A percentile compares a stretch with the other conserved stretches of the same genome.
phyloP scores from a whole-genome alignment of 2,113 vertebrate genomes.

The Dipodomys spectabilis region DNA sequence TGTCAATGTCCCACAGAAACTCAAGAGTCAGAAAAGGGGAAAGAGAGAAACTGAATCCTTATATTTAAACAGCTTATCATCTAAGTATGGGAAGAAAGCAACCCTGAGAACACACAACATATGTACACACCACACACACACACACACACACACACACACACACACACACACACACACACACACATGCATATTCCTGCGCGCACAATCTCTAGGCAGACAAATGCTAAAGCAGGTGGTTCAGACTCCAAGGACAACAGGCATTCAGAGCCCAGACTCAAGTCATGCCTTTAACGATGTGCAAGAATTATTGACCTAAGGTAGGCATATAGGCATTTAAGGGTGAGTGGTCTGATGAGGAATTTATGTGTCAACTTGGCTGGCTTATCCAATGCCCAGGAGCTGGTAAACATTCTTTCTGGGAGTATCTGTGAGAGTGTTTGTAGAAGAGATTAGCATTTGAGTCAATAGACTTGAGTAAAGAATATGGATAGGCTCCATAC shows the following conservation, averaged over 20 bases:
- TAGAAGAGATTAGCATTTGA: neutral
- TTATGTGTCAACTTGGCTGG: neutral
- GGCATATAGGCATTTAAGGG: too few relatives aligned
- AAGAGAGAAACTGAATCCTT: neutral
- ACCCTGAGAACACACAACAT: neutral
- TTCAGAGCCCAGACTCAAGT: neutral
- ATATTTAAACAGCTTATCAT: neutral
- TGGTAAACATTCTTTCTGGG: neutral
- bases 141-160: too few relatives aligned
- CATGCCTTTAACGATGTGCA: neutral
- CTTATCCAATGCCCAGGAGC: neutral
- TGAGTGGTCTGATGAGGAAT: neutral
- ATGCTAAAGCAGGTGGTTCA: neutral
- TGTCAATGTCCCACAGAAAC: neutral
- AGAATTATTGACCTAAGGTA: neutral
- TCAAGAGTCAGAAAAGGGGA: neutral
- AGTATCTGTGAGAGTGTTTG: neutral
- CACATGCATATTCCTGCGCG: accelerated
- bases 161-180: too few relatives aligned
- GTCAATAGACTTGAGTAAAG: neutral
- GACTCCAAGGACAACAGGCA: neutral
- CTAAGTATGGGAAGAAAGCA: neutral
- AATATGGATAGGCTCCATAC: too few relatives aligned
- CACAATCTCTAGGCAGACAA: neutral
- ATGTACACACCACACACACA: too few relatives aligned